phyloP scores from a whole-genome alignment of 1,140 invertebrate species.

The Papilio glaucus region DNA sequence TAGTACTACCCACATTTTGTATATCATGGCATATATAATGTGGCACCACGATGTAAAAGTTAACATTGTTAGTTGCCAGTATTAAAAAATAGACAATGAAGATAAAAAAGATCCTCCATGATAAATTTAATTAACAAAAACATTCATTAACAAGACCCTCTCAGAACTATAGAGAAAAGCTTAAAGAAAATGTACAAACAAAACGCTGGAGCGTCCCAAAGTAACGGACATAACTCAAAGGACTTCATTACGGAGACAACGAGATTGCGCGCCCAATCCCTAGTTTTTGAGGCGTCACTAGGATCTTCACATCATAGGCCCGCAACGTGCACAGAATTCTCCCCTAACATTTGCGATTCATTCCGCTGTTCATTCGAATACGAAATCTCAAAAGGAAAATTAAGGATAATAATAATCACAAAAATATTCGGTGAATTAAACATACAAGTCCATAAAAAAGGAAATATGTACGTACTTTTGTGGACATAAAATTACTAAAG shows the following conservation, averaged over 20 bases:
- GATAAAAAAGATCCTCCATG: background rate
- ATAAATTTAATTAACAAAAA: background rate
- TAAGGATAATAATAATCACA: background rate
- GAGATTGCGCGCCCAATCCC: conserved; percentile 47
- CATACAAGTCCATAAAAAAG: too few relatives aligned
- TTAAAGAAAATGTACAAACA: conserved; percentile 10
- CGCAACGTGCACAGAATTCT: conserved; percentile 50
- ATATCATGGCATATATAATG: too few relatives aligned
- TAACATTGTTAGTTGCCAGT: too few relatives aligned
- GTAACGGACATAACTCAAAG: conserved; percentile 46
- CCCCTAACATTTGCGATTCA: conserved; percentile 39
- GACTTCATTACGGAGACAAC: conserved; percentile 45
- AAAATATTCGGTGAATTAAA: too few relatives aligned
- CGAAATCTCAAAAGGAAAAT: background rate
- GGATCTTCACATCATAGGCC: conserved; percentile 45
- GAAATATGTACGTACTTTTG: background rate
- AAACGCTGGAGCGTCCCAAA: conserved; percentile 14
- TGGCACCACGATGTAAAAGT: too few relatives aligned
- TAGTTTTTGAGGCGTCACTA: conserved; percentile 40
- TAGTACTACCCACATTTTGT: background rate
- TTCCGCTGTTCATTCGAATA: background rate
- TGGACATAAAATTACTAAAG: too few relatives aligned
- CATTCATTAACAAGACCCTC: background rate
- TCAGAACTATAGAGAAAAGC: background rate
- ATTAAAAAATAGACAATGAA: background rate